phyloP scores from a whole-genome alignment of 2,888 invertebrate genomes.

The Dynastes tityus region DNA sequence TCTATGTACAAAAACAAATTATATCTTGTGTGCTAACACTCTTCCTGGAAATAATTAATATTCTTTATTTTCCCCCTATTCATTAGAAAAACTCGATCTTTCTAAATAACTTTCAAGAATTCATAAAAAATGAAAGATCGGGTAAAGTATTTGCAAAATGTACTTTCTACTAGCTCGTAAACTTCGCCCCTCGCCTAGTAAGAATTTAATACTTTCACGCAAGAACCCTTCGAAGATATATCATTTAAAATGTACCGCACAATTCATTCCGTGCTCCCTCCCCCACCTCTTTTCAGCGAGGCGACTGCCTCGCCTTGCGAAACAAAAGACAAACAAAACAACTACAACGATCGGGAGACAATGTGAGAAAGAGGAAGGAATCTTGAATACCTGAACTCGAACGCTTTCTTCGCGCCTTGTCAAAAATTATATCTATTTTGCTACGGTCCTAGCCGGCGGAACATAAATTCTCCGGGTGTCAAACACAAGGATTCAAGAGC shows the following conservation, averaged over 20 bases:
- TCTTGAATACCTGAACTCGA: slow-evolving; percentile 35
- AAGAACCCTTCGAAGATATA: slow-evolving; percentile 40
- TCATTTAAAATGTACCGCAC: slow-evolving; percentile 42
- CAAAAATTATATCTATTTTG: slow-evolving; percentile 34
- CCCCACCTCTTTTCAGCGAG: neutral
- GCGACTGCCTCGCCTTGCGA: neutral
- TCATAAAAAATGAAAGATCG: slow-evolving; percentile 10
- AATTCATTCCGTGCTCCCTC: slow-evolving; percentile 9
- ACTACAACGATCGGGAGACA: slow-evolving; percentile 32
- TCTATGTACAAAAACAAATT: too few species aligned
- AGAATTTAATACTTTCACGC: slow-evolving; percentile 43
- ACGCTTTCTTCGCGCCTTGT: slow-evolving; percentile 31
- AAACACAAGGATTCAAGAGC: slow-evolving; percentile 54
- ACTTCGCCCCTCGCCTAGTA: slow-evolving; percentile 16
- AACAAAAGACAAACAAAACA: slow-evolving; percentile 38
- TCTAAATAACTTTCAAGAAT: neutral
- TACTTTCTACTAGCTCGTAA: slow-evolving; percentile 27
- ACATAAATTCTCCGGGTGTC: slow-evolving; percentile 48
- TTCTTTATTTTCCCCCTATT: neutral
- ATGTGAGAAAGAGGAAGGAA: neutral
- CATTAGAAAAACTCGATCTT: neutral
- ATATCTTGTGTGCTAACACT: too few species aligned
- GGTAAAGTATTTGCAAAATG: slow-evolving; percentile 15
- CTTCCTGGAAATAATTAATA: too few species aligned
- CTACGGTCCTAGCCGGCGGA: neutral